A percentile compares a stretch with the other conserved stretches of the same genome.
Evolutionary conservation across 2,797 vertebrate species (phyloP).

Genomic region (Percopsis omiscomaycus): DNA sequence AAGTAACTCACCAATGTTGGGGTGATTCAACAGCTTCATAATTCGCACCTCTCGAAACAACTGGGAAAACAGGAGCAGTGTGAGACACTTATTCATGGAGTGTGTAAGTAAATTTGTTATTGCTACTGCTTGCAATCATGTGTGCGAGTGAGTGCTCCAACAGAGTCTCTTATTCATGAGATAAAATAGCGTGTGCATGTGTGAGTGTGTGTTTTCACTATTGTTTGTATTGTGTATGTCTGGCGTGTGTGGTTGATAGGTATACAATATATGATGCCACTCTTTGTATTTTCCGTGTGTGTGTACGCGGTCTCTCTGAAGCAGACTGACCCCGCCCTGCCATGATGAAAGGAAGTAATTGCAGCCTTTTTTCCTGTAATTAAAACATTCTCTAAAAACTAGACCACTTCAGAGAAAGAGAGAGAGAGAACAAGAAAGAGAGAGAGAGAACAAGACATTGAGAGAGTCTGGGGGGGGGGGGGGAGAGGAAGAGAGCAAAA

Average conservation of each 20-base stretch:
- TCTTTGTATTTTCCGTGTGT: constrained; percentile 45
- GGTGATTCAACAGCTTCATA: constrained; percentile 96
- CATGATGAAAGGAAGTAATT: constrained; percentile 74
- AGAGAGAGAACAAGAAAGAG: constrained; percentile 18
- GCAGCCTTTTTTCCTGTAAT: constrained; percentile 77
- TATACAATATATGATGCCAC: too few relatives aligned
- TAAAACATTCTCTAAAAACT: constrained; percentile 72
- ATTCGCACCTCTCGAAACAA: constrained; percentile 95
- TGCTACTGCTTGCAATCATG: too few relatives aligned
- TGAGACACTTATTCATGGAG: constrained; percentile 5
- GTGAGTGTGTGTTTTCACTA: too few relatives aligned
- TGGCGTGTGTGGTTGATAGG: constrained; percentile 14
- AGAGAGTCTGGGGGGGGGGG: constrained; percentile 32
- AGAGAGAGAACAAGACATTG: constrained; percentile 19
- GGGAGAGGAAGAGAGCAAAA: constrained; percentile 41
- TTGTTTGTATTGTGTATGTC: constrained; percentile 10
- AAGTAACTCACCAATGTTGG: constrained; percentile 89
- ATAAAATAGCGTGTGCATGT: too few relatives aligned
- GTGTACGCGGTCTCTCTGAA: constrained; percentile 25
- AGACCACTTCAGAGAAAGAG: constrained; percentile 63
- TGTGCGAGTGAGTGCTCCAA: too few relatives aligned
- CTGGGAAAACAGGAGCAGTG: constrained; percentile 58
- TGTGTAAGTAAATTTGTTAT: too few relatives aligned
- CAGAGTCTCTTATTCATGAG: too few relatives aligned
- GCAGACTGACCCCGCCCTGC: constrained; percentile 71